Conservation (phyloP, 1,140 invertebrate species). For the Prorops nasuta region DNA sequence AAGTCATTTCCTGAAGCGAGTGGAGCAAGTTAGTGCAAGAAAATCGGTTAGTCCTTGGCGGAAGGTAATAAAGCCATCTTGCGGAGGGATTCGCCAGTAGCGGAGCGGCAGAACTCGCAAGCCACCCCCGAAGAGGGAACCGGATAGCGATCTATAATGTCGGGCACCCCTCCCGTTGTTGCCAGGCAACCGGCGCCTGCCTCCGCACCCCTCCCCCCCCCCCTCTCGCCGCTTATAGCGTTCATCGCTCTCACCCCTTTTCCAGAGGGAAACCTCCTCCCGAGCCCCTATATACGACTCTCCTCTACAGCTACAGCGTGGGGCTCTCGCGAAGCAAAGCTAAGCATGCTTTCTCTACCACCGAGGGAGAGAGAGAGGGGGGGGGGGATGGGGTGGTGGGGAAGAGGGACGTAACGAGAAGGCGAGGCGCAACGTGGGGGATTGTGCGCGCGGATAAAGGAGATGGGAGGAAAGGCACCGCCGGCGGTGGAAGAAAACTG, state of each 20-base stretch:
- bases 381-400: conserved; percentile 5
- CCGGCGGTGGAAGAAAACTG: conserved; percentile 11
- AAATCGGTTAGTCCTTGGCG: conserved; percentile 32
- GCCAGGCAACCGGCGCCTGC: conserved; percentile 31
- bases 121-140: conserved; percentile 30
- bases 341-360: too few relatives aligned
- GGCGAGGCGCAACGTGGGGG: conserved; percentile 1
- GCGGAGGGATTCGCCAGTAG: conserved; percentile 15
- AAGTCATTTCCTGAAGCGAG: neutral
- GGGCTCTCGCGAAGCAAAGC: too few relatives aligned
- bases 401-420: conserved; percentile 17
- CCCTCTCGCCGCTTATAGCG: conserved; percentile 19
- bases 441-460: conserved; percentile 22
- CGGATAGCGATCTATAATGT: conserved; percentile 39
- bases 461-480: conserved; percentile 17
- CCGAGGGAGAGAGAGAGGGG: conserved; percentile 1
- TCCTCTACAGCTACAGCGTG: too few relatives aligned
- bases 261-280: conserved; percentile 4
- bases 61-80: conserved; percentile 41
- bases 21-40: too few relatives aligned
- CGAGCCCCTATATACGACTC: conserved; percentile 3
- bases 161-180: conserved; percentile 34
- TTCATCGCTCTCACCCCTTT: conserved; percentile 13
- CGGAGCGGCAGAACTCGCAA: conserved; percentile 3
- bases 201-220: neutral